phyloP scores from a whole-genome alignment of 2,113 vertebrate species.

The Tachycineta bicolor region DNA sequence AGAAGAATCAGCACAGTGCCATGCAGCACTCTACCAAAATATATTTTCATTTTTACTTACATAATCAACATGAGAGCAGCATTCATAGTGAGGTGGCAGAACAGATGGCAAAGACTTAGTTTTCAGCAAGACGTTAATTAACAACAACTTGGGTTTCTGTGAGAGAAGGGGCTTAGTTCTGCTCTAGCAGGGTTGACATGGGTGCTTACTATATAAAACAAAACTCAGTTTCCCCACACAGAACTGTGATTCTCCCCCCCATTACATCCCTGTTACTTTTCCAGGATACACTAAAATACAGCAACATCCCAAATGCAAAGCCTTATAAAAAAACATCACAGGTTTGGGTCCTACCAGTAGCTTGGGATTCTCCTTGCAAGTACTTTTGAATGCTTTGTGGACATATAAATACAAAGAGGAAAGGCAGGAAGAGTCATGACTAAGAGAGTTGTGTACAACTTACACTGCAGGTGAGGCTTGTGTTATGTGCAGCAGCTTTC shows the following conservation, averaged over 20 bases:
- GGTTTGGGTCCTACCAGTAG: background rate
- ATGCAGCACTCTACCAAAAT: conserved; percentile 56
- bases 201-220: background rate
- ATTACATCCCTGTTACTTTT: background rate
- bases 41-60: conserved; percentile 66
- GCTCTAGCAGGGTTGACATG: background rate
- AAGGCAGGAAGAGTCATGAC: background rate
- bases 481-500: background rate
- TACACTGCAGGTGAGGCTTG: background rate
- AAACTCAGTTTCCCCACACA: background rate
- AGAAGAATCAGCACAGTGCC: conserved; percentile 37
- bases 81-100: conserved; percentile 55
- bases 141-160: conserved; percentile 31
- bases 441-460: background rate
- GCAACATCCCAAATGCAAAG: background rate
- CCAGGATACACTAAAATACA: background rate
- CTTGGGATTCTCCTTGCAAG: background rate
- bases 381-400: background rate
- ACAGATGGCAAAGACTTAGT: conserved; percentile 62
- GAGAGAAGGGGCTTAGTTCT: background rate
- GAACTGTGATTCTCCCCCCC: background rate
- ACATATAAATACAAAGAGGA: background rate
- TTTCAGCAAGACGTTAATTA: conserved; percentile 54
- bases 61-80: conserved; percentile 52
- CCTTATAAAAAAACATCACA: background rate